phyloP scores from a whole-genome alignment of 92 coral and sea anemone species.

The Paragorgia papillata region DNA sequence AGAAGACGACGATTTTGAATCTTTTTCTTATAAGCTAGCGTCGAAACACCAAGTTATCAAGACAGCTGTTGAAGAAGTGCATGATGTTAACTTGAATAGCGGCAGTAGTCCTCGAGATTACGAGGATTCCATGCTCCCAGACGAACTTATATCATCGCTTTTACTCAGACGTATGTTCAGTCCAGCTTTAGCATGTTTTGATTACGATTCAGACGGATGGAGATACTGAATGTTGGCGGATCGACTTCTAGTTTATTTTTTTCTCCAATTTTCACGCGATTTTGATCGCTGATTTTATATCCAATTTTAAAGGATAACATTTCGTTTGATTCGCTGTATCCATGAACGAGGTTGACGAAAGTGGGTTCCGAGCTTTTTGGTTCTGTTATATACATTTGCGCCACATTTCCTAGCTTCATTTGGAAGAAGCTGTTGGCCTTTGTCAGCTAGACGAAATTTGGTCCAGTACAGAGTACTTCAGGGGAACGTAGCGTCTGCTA shows the following conservation, averaged over 20 bases:
- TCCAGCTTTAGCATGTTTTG: slow-evolving; percentile 31
- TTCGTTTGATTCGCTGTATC: too few relatives aligned
- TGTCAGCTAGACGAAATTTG: too few relatives aligned
- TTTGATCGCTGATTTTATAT: too few relatives aligned
- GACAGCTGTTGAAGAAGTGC: slow-evolving; percentile 14
- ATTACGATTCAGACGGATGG: slow-evolving; percentile 22
- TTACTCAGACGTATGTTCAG: slow-evolving; percentile 40
- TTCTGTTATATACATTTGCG: too few relatives aligned
- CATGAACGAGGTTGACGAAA: too few relatives aligned
- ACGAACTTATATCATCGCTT: slow-evolving; percentile 23
- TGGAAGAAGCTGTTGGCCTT: too few relatives aligned
- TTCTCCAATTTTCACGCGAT: too few relatives aligned
- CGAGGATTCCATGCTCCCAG: neutral
- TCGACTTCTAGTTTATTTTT: neutral
- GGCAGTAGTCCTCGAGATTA: neutral
- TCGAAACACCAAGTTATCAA: slow-evolving; percentile 5
- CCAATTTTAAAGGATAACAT: too few relatives aligned
- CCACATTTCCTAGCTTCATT: too few relatives aligned
- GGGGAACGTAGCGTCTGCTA: too few relatives aligned
- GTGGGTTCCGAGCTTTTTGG: too few relatives aligned
- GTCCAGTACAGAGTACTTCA: too few relatives aligned
- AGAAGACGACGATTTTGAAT: slow-evolving; percentile 28
- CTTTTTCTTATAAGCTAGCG: slow-evolving; percentile 28
- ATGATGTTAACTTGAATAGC: neutral
- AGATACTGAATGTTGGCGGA: slow-evolving; percentile 12